phyloP scores from a whole-genome alignment of 2,888 invertebrate species.

The Brenthis hecate region DNA sequence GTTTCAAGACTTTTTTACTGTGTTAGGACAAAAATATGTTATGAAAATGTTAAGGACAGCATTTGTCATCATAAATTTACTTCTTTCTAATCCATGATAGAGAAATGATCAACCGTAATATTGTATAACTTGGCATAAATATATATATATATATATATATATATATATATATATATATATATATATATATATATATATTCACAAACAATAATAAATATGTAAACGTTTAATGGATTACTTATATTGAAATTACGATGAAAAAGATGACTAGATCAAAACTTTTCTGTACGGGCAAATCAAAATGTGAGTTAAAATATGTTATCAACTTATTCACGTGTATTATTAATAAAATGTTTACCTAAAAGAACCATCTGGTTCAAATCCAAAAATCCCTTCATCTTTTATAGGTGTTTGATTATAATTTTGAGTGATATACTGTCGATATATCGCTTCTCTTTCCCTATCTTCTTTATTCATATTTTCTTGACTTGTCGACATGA shows the following conservation, averaged over 20 bases:
- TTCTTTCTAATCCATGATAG: no score
- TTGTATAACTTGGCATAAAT: no score
- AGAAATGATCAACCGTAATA: no score
- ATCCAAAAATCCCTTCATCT: constrained; percentile 82
- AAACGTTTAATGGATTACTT: no score
- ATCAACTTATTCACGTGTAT: constrained; percentile 13
- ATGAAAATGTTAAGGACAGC: not conserved
- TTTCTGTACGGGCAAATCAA: not conserved
- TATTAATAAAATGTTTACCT: constrained; percentile 56
- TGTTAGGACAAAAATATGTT: not conserved
- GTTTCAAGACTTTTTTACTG: not conserved
- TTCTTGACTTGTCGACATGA: constrained; percentile 85
- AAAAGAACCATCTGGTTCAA: constrained; percentile 77
- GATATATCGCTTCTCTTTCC: constrained; percentile 71
- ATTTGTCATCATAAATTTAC: no score
- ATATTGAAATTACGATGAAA: no score
- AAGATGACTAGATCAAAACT: not conserved
- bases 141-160: no score
- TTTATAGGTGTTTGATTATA: constrained; percentile 83
- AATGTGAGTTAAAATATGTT: not conserved
- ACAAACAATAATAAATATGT: no score
- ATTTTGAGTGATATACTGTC: constrained; percentile 70
- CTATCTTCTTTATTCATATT: constrained; percentile 80
- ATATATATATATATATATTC: no score
- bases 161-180: no score